Percentiles rank a stretch among this genome's conserved stretches.
phyloP scores from a whole-genome alignment of 2,888 invertebrate species.

The Agrochola lota region DNA sequence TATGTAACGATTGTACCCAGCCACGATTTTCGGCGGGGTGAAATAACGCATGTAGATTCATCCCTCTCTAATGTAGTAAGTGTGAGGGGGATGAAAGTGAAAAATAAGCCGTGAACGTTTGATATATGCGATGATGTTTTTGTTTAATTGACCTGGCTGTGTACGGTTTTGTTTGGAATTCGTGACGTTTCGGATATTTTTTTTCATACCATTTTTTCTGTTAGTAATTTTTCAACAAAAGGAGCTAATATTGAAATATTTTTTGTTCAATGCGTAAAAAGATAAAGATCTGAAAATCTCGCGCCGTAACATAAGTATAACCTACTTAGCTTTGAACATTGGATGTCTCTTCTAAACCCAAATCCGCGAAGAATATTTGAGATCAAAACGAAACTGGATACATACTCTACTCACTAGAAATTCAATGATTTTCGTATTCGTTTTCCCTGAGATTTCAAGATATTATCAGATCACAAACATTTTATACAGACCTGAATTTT shows the following conservation, averaged over 20 bases:
- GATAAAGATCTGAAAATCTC: not conserved
- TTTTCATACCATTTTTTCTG: not conserved
- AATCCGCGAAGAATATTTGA: slow-evolving; percentile 31
- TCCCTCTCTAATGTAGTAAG: slow-evolving; percentile 58
- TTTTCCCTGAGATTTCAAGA: not conserved
- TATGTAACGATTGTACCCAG: slow-evolving; percentile 77
- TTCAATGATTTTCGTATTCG: slow-evolving; percentile 38
- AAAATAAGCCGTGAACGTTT: slow-evolving; percentile 60
- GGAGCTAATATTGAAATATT: not conserved
- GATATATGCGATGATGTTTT: slow-evolving; percentile 59
- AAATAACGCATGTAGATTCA: slow-evolving; percentile 63
- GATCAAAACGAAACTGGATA: slow-evolving; percentile 44
- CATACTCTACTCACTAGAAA: slow-evolving; percentile 13
- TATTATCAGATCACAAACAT: slow-evolving; percentile 39
- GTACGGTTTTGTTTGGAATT: slow-evolving; percentile 33
- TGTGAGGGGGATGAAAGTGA: slow-evolving; percentile 47
- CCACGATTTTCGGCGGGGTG: slow-evolving; percentile 75
- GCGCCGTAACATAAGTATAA: not conserved
- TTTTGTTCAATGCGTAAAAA: not conserved
- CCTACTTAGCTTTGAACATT: slow-evolving; percentile 29
- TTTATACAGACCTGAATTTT: slow-evolving; percentile 28
- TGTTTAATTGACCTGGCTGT: slow-evolving; percentile 57
- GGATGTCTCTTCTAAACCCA: slow-evolving; percentile 14
- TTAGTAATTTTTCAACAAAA: not conserved
- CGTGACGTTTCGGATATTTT: slow-evolving; percentile 4